Percentiles rank a stretch among this genome's conserved stretches.
Evolutionary conservation across 2,888 invertebrate genomes (phyloP).

Genomic region (Platerodrilus igneus): DNA sequence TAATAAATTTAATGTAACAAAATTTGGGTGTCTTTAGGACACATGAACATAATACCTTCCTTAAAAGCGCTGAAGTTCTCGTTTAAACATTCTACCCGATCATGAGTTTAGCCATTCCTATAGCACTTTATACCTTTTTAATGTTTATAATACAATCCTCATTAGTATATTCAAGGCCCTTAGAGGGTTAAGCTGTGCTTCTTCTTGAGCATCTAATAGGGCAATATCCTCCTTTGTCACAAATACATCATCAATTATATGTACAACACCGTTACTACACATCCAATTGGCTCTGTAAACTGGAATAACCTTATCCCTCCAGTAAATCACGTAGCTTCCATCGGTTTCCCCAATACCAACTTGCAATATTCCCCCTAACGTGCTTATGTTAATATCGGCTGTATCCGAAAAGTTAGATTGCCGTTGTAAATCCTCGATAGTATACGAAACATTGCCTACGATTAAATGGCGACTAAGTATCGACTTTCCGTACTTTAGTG

Average conservation of each 20-base stretch:
- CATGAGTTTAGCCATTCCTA: too few relatives aligned
- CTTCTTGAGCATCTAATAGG: neutral
- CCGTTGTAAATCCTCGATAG: constrained; percentile 69
- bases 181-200: constrained; percentile 8
- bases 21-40: too few relatives aligned
- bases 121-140: too few relatives aligned
- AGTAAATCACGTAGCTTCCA: constrained; percentile 33
- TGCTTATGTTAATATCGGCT: constrained; percentile 18
- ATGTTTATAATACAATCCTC: too few relatives aligned
- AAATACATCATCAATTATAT: constrained; percentile 84
- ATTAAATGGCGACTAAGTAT: constrained; percentile 83
- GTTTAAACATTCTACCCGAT: too few relatives aligned
- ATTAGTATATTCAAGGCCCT: constrained; percentile 14
- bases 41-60: too few relatives aligned
- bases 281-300: constrained; percentile 85
- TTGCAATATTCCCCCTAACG: constrained; percentile 16
- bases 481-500: constrained; percentile 45
- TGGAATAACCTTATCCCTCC: constrained; percentile 63
- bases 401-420: constrained; percentile 46
- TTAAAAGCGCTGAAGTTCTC: too few relatives aligned
- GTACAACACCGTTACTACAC: constrained; percentile 91
- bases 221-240: constrained; percentile 64
- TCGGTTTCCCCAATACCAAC: constrained; percentile 30
- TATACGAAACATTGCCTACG: constrained; percentile 66
- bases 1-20: too few relatives aligned